Percentiles rank a stretch among this genome's conserved stretches.
phyloP scores from a whole-genome alignment of 53 echinoderm and acorn worm genomes.

The Actinopyga echinites region DNA sequence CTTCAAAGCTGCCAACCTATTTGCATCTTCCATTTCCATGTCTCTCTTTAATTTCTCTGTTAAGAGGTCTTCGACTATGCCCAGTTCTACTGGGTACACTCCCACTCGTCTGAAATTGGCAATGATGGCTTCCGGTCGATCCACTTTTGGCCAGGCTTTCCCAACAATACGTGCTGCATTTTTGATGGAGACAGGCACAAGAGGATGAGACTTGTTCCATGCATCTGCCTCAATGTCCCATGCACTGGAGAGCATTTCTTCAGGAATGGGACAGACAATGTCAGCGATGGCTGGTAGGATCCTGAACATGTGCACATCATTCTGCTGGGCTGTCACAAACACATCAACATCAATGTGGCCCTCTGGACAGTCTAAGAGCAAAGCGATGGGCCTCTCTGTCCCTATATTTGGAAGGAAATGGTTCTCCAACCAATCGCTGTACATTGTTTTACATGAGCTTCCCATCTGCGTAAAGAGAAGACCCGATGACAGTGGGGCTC shows the following conservation, averaged over 20 bases:
- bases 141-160: conserved; percentile 47
- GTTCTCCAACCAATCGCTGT: conserved; percentile 60
- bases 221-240: conserved; percentile 8
- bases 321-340: conserved; percentile 52
- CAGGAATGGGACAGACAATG: conserved; percentile 43
- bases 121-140: conserved; percentile 36
- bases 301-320: conserved; percentile 55
- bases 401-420: conserved; percentile 54
- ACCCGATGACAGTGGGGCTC: conserved; percentile 44
- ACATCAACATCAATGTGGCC: conserved; percentile 48
- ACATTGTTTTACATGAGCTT: conserved; percentile 34
- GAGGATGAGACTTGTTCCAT: conserved; percentile 47
- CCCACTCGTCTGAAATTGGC: conserved; percentile 53
- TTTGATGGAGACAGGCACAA: conserved; percentile 36
- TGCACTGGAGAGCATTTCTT: not conserved
- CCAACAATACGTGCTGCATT: conserved; percentile 49
- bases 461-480: conserved; percentile 46
- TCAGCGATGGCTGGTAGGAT: conserved; percentile 40
- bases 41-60: conserved; percentile 9
- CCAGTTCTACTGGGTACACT: conserved; percentile 51
- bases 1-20: conserved; percentile 3
- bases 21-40: conserved; percentile 6
- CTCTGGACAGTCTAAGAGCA: conserved; percentile 51
- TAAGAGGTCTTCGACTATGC: conserved; percentile 25
- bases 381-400: conserved; percentile 35